Evolutionary conservation across 1,140 invertebrate genomes (phyloP).

Genomic region (Drosophila pandora): DNA sequence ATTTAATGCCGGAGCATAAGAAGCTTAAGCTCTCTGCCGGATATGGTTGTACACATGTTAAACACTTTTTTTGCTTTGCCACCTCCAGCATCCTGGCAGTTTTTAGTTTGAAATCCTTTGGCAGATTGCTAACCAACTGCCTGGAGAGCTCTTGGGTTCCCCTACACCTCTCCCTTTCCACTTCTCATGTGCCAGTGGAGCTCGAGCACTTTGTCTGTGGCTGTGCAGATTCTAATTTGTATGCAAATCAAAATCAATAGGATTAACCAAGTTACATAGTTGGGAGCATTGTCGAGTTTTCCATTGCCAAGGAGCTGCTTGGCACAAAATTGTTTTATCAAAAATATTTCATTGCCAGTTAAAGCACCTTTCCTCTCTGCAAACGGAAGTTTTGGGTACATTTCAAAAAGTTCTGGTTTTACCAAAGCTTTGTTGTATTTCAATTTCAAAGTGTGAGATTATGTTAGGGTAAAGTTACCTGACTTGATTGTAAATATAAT

Average conservation of each 20-base stretch:
- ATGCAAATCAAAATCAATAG: constrained; percentile 82
- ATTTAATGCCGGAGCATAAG: constrained; percentile 69
- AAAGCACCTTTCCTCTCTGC: not conserved
- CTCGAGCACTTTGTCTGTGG: constrained; percentile 5
- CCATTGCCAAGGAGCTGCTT: constrained; percentile 34
- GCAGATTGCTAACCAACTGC: constrained; percentile 56
- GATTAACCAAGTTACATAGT: constrained; percentile 77
- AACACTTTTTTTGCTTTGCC: constrained; percentile 64
- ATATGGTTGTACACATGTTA: constrained; percentile 75
- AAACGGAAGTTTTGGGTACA: constrained; percentile 11
- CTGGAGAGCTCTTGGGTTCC: constrained; percentile 11
- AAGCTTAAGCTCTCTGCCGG: constrained; percentile 53
- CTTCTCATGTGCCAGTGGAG: not conserved
- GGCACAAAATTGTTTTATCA: constrained; percentile 70
- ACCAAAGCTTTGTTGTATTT: constrained; percentile 61
- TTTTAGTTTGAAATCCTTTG: constrained; percentile 65
- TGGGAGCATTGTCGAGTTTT: constrained; percentile 46
- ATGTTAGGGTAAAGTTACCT: constrained; percentile 43
- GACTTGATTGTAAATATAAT: constrained; percentile 33
- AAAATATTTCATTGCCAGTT: constrained; percentile 63
- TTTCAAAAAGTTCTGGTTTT: constrained; percentile 53
- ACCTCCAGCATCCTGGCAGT: constrained; percentile 34
- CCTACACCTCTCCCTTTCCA: not conserved
- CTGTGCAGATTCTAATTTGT: constrained; percentile 71
- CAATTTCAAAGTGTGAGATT: constrained; percentile 59